Conservation (phyloP, 2,888 invertebrate genomes). For the Caenorhabditis angaria region DNA sequence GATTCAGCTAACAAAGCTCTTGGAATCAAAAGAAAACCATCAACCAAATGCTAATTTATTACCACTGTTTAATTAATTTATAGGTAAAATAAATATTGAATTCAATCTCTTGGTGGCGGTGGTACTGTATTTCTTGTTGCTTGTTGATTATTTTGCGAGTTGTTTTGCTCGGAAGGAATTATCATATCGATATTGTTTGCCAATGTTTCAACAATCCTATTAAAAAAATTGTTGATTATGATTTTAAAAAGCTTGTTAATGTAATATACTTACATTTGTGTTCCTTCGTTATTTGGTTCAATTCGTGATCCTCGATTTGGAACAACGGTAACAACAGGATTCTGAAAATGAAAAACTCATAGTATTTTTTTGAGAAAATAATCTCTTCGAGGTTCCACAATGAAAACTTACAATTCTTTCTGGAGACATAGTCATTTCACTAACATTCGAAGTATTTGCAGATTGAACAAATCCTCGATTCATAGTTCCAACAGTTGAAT, state of each 20-base stretch:
- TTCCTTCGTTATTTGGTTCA: slow-evolving; percentile 3
- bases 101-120: neutral
- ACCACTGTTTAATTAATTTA: neutral
- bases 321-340: neutral
- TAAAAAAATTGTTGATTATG: neutral
- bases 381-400: no score
- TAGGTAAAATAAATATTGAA: no score
- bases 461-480: neutral
- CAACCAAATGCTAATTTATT: neutral
- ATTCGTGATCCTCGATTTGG: neutral
- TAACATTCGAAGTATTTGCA: neutral
- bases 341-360: neutral
- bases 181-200: neutral
- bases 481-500: neutral
- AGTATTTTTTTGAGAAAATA: no score
- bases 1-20: slow-evolving; percentile 38
- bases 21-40: slow-evolving; percentile 20
- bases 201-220: slow-evolving; percentile 4
- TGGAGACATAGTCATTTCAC: neutral
- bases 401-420: neutral
- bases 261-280: neutral
- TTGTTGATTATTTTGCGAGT: no score
- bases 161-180: neutral
- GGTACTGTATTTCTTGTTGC: neutral
- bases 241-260: neutral